These are phyloP conservation scores for Coilia nasus DNA, from an alignment of 2,797 vertebrate genomes.

Conservation along the genomic window DNA sequence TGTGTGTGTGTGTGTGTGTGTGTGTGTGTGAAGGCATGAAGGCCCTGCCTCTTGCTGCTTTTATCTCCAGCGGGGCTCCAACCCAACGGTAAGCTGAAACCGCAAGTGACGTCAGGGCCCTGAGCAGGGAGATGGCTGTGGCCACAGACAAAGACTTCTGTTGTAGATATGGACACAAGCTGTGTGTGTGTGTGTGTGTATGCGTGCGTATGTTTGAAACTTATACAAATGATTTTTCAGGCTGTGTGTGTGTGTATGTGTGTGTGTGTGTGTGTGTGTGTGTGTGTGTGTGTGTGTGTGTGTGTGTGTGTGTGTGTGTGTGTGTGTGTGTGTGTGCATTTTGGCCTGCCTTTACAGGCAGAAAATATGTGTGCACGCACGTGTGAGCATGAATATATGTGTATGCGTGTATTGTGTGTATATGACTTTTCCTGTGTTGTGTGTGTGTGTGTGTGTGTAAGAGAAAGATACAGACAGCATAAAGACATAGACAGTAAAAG, in stretches of 20 bases:
- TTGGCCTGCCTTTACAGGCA: too few relatives aligned
- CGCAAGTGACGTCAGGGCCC: slow-evolving; percentile 67
- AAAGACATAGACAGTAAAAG: too few relatives aligned
- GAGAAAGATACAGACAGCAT: neutral
- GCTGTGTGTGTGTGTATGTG: neutral
- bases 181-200: neutral
- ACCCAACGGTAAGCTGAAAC: slow-evolving; percentile 54
- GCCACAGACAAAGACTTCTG: slow-evolving; percentile 51
- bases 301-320: neutral
- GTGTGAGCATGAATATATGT: too few relatives aligned
- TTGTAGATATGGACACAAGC: slow-evolving; percentile 37
- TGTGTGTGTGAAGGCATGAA: slow-evolving; percentile 25
- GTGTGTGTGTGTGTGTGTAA: slow-evolving; percentile 29
- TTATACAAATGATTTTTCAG: neutral
- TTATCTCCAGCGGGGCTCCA: slow-evolving; percentile 40
- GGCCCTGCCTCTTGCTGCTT: slow-evolving; percentile 29
- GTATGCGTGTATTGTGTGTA: too few relatives aligned
- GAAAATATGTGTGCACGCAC: too few relatives aligned
- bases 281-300: neutral
- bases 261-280: neutral
- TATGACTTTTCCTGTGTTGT: neutral
- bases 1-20: too few relatives aligned
- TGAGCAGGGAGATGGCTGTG: slow-evolving; percentile 26
- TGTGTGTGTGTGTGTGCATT: neutral
- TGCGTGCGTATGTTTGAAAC: slow-evolving; percentile 25